A percentile compares a stretch with the other conserved stretches of the same genome.
phyloP scores from a whole-genome alignment of 2,797 vertebrate species.

The Neoniphon sammara region DNA sequence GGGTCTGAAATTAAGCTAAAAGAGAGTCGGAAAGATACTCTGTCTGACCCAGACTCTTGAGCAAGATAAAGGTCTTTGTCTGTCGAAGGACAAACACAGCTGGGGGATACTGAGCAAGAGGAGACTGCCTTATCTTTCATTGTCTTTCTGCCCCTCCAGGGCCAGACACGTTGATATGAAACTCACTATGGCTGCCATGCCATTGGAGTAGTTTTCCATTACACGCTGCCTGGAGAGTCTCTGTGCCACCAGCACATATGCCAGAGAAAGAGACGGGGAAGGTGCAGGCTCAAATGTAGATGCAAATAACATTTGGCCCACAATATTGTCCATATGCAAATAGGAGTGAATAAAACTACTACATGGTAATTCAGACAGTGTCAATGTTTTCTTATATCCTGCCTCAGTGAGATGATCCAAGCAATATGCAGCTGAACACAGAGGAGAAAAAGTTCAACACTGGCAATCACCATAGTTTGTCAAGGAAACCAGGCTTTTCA shows the following conservation, averaged over 20 bases:
- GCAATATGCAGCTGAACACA: not conserved
- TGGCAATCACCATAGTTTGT: conserved; percentile 23
- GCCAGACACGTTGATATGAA: conserved; percentile 54
- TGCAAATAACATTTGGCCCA: conserved; percentile 1
- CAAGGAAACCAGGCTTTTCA: conserved; percentile 20
- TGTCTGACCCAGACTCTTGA: conserved; percentile 51
- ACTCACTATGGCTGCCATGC: conserved; percentile 47
- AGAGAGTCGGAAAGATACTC: conserved; percentile 25
- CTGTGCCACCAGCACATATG: conserved; percentile 43
- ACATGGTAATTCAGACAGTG: not conserved
- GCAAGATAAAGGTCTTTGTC: conserved; percentile 67
- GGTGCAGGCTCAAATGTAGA: conserved; percentile 35
- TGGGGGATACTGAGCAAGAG: conserved; percentile 25
- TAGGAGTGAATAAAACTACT: not conserved
- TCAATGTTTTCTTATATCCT: not conserved
- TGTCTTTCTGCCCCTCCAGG: conserved; percentile 52
- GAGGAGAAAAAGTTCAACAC: not conserved
- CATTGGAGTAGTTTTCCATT: conserved; percentile 74
- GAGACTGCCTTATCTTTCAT: conserved; percentile 70
- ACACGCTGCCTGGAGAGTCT: conserved; percentile 42
- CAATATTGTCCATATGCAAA: not conserved
- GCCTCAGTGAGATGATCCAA: not conserved
- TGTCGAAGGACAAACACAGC: conserved; percentile 60
- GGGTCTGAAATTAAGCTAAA: conserved; percentile 31
- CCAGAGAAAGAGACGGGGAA: conserved; percentile 21